Evolutionary conservation across 2,113 vertebrate species (phyloP).

Genomic region (Candoia aspera): DNA sequence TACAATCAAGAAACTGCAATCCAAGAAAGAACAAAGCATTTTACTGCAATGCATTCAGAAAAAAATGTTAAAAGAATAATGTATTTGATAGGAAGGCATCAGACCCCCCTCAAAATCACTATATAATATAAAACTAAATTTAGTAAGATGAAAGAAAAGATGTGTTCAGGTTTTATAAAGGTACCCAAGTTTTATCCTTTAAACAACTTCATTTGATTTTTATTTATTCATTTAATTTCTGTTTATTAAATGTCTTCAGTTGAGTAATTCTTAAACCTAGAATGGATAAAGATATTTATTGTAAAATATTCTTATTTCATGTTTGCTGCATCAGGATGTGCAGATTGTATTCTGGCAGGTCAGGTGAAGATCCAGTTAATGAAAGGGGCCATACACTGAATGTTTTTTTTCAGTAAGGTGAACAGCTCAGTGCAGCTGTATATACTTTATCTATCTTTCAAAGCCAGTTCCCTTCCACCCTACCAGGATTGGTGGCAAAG

Average conservation of each 20-base stretch:
- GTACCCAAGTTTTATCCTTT: neutral
- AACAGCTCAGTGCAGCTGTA: neutral
- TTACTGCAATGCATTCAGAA: neutral
- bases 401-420: neutral
- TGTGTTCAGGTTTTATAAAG: neutral
- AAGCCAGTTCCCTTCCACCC: neutral
- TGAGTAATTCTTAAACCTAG: neutral
- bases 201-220: neutral
- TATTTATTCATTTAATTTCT: too few species aligned
- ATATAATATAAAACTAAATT: neutral
- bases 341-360: neutral
- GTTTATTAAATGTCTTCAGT: constrained; percentile 8
- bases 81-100: neutral
- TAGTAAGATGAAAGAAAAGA: neutral
- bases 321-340: neutral
- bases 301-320: neutral
- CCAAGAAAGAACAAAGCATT: neutral
- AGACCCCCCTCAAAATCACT: neutral
- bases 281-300: neutral
- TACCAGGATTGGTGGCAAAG: neutral
- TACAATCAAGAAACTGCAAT: neutral
- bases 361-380: neutral
- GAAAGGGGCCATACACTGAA: neutral
- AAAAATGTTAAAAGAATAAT: neutral
- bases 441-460: neutral